Conservation (phyloP, 1,140 invertebrate genomes). For the Gryon sp. region DNA sequence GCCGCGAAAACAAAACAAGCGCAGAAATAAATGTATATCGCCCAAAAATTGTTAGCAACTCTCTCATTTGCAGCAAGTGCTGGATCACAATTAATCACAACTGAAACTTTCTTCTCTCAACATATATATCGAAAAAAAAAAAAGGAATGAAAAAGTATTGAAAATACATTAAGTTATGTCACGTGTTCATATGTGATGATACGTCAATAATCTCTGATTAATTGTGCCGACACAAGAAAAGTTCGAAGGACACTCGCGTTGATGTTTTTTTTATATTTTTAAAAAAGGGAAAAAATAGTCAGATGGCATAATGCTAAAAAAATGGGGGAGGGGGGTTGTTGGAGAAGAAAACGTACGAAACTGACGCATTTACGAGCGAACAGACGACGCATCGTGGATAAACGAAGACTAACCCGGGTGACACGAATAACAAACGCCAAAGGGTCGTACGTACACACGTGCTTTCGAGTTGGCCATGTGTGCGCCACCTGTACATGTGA, state of each 20-base stretch:
- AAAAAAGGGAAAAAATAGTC: conserved; percentile 4
- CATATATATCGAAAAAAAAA: too few relatives aligned
- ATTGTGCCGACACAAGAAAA: conserved; percentile 6
- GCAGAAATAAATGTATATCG: too few relatives aligned
- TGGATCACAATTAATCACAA: too few relatives aligned
- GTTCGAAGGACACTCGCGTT: conserved; percentile 7
- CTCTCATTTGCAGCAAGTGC: too few relatives aligned
- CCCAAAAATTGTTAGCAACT: too few relatives aligned
- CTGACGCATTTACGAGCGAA: conserved; percentile 72
- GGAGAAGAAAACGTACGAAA: conserved; percentile 68
- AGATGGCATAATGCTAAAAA: conserved; percentile 7
- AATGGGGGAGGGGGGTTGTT: too few relatives aligned
- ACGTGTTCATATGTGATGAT: too few relatives aligned
- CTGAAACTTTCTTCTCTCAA: too few relatives aligned
- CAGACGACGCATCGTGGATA: conserved; percentile 71
- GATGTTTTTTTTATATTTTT: too few relatives aligned
- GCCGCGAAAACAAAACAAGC: too few relatives aligned
- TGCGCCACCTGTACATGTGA: neutral
- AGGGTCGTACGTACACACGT: conserved; percentile 56
- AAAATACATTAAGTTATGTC: too few relatives aligned
- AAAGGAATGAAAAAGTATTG: too few relatives aligned
- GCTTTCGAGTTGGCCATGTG: conserved; percentile 10
- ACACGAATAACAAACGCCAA: conserved; percentile 59
- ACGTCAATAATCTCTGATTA: neutral
- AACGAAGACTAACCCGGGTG: conserved; percentile 61